Evolutionary conservation across 2,888 invertebrate species (phyloP).

Genomic region (Hedya salicella): DNA sequence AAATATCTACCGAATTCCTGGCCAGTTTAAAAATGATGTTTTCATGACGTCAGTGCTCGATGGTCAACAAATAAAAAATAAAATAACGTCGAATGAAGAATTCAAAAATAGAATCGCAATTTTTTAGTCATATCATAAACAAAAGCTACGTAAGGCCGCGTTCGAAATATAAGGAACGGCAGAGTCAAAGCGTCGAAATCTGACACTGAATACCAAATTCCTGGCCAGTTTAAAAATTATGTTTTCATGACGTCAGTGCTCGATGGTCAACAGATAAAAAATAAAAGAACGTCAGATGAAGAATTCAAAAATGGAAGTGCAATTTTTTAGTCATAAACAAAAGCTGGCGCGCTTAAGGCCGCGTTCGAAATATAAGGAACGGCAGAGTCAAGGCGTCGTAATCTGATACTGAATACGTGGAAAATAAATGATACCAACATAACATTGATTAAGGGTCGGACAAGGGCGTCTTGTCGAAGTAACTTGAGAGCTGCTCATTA

Average conservation of each 20-base stretch:
- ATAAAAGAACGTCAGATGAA: background rate
- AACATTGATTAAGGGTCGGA: conserved; percentile 33
- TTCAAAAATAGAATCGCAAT: conserved; percentile 47
- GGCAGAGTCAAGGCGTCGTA: conserved; percentile 50
- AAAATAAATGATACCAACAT: conserved; percentile 29
- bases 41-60: too few relatives aligned
- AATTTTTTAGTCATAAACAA: conserved; percentile 46
- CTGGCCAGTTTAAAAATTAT: too few relatives aligned
- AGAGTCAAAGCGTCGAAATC: conserved; percentile 50
- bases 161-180: conserved; percentile 49
- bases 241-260: too few relatives aligned
- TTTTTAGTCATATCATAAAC: too few relatives aligned
- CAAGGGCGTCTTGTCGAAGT: conserved; percentile 48
- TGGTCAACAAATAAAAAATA: background rate
- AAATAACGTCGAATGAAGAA: background rate
- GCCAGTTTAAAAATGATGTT: too few relatives aligned
- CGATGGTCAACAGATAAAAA: background rate
- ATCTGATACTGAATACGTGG: conserved; percentile 42
- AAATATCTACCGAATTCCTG: too few relatives aligned
- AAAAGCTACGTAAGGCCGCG: conserved; percentile 55
- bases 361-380: conserved; percentile 51
- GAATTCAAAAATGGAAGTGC: conserved; percentile 46
- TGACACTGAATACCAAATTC: conserved; percentile 44
- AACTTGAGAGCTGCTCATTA: conserved; percentile 46
- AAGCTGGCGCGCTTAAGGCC: conserved; percentile 56